Evolutionary conservation across 2,797 vertebrate species (phyloP), one percentile per base, ranked within the genome.

Genomic region (Danio albolineatus): DNA sequence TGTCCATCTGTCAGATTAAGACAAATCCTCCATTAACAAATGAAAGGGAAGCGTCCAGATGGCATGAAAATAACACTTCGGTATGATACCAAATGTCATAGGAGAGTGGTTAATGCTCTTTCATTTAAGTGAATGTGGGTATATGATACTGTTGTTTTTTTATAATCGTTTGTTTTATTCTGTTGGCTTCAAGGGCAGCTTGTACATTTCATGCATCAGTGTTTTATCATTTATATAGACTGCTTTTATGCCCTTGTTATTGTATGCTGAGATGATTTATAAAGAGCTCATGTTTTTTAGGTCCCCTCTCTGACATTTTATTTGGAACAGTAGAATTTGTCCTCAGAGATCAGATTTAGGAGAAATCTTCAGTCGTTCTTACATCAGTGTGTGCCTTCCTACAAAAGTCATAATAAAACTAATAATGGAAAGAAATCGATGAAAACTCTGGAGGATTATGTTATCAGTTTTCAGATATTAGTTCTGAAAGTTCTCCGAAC

Each of bases 1-100:
- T 44, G 48, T 72, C 77, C 77, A 79, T 79, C 77, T 79, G 77
- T 79, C 77, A 79, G 67, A 79, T 79, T 72, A 79, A 62, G 17
- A 71, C 77, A 79, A 69, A 79, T 79, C 77, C 77, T 62, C 77
- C 67, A 79, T 79, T 79, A 79, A 79, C 77, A 72, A 79, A 79
- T 79, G 77, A 78, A 71, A 78, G 51, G 43, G 57, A 72, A 71
- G 28, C 10, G 67, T 79, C 77, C 77, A 79, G 77, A 79, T 79
- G 77, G 77, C 67, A 64, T 7, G 48, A 62, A 79, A 62, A 79
- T 53, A 62, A 72, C 77, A 64, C 46, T 61, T 62, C 48, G 43
- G 56, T 79, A 72, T 53, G 19, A 38, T 2, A 62, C 67, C 19
- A 46, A 79, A 79, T 62, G 77, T 72, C 67, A 79, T 46, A 46